Percentiles rank a stretch among this genome's conserved stretches.
Evolutionary conservation across 2,888 invertebrate genomes (phyloP).

Genomic region (Neelides folsomi): DNA sequence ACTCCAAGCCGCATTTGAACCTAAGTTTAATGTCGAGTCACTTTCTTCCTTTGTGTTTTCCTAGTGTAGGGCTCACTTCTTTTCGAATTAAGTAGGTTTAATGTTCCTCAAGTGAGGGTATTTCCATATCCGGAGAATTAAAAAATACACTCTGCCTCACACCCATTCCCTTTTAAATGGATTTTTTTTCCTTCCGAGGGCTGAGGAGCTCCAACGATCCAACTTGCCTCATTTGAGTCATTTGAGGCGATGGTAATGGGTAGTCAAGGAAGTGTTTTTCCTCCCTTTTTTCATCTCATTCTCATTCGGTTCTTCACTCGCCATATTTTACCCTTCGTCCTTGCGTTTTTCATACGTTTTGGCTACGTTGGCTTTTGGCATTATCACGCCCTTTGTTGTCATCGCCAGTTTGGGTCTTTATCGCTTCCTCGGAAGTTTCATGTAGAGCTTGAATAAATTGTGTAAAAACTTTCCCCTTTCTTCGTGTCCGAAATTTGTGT

Average conservation of each 20-base stretch:
- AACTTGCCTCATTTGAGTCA: neutral
- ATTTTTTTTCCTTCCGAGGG: conserved; percentile 3
- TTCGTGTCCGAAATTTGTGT: too few relatives aligned
- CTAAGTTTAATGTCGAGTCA: conserved; percentile 9
- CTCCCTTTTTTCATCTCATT: conserved; percentile 1
- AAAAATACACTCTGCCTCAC: conserved; percentile 19
- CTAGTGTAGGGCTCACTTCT: neutral
- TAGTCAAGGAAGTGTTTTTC: conserved; percentile 5
- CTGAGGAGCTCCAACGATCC: neutral
- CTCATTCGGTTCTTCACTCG: neutral
- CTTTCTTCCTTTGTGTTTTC: conserved; percentile 1
- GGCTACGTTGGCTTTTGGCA: too few relatives aligned
- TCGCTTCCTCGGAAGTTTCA: too few relatives aligned
- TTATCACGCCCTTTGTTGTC: too few relatives aligned
- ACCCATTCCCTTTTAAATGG: conserved; percentile 8
- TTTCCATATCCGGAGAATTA: conserved; percentile 30
- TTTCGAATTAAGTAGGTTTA: neutral
- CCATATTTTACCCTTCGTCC: too few relatives aligned
- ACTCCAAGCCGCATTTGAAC: conserved; percentile 5
- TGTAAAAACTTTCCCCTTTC: too few relatives aligned
- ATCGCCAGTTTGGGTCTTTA: too few relatives aligned
- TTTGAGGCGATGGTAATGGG: conserved; percentile 5
- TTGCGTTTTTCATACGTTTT: too few relatives aligned
- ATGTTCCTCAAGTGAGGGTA: conserved; percentile 8
- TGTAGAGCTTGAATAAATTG: too few relatives aligned